Evolutionary conservation across 2,113 vertebrate genomes (phyloP), one percentile per base, ranked within the genome.

Genomic region (Dascyllus trimaculatus): DNA sequence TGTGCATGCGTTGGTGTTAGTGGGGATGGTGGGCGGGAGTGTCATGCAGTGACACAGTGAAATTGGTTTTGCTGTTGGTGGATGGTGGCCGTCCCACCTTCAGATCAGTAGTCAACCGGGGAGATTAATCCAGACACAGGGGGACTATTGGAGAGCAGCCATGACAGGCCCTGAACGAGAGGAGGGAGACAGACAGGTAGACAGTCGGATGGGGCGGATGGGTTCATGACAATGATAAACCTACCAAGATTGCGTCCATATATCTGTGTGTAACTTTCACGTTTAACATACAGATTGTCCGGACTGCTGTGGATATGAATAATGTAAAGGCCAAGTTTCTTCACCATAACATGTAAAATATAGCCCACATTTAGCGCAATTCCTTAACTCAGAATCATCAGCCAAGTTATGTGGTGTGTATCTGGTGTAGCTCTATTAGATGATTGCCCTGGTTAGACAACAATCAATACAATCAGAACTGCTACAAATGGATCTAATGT

Each of bases 71-170:
- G 87, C 79, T 86, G 68, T 60, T 85, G 75, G 85, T 80, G 64
- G 86, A 87, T 75, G 78, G 72, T 38, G 71, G 56, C 45, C 64
- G 53, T 75, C 77, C 89, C 86, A 86, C 85, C 71, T 84, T 85
- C 79, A 84, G 75, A 82, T 86, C 77, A 78, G 86, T 67, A 83
- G 60, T 88, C 77, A 77, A 71, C 66, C 78, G 58, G 74, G 51
- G 75, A 90, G 89, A 94, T 94, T 89, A 92, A 91, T 92, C 82
- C 77, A 48, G 74, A 88, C 83, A 62, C 75, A 46, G 75, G 59
- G 53, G 82, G 82, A 66, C 80, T 69, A 71, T 4, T 75, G 62
- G 66, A 77, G 72, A 75, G 57, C 61, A 68, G 71, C 60, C 58
- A 54, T 77, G 84, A 81, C 70, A 84, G 58, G 67, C 58, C 18